Conservation (phyloP, 2,113 vertebrate species). For the Tachycineta bicolor region DNA sequence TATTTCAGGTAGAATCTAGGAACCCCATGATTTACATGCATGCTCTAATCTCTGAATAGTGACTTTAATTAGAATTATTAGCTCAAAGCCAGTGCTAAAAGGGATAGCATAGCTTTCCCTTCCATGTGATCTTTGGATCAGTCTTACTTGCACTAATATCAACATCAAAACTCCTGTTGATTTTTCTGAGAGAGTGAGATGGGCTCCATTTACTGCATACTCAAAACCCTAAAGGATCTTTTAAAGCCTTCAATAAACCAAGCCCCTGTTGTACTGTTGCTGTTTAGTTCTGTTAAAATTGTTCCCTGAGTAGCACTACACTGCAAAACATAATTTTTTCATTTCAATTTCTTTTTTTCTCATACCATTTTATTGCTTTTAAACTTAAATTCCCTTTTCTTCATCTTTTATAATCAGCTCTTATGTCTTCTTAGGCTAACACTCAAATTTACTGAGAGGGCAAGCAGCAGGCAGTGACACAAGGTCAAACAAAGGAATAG, state of each 20-base stretch:
- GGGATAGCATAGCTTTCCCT: accelerated
- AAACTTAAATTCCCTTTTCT: constrained; percentile 19
- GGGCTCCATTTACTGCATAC: neutral
- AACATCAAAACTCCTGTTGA: neutral
- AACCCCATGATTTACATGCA: neutral
- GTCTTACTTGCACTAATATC: neutral
- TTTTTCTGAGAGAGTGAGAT: neutral
- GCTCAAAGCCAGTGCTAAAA: neutral
- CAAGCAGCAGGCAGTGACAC: neutral
- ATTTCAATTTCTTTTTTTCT: constrained; percentile 37
- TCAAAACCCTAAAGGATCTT: neutral
- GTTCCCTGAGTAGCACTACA: neutral
- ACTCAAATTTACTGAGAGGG: neutral
- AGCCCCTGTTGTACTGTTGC: neutral
- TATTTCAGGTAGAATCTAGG: neutral
- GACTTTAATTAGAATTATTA: neutral
- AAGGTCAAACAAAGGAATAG: neutral
- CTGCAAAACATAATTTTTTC: neutral
- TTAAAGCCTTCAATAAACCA: neutral
- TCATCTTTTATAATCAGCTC: neutral
- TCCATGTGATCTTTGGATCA: neutral
- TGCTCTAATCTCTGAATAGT: neutral
- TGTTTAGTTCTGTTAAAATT: constrained; percentile 36
- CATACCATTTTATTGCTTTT: constrained; percentile 26
- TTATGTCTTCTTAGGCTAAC: neutral